A percentile compares a stretch with the other conserved stretches of the same genome.
These are phyloP conservation scores for Heterodera filipjevi DNA, from an alignment of 2,888 invertebrate genomes.

Conservation along the genomic window DNA sequence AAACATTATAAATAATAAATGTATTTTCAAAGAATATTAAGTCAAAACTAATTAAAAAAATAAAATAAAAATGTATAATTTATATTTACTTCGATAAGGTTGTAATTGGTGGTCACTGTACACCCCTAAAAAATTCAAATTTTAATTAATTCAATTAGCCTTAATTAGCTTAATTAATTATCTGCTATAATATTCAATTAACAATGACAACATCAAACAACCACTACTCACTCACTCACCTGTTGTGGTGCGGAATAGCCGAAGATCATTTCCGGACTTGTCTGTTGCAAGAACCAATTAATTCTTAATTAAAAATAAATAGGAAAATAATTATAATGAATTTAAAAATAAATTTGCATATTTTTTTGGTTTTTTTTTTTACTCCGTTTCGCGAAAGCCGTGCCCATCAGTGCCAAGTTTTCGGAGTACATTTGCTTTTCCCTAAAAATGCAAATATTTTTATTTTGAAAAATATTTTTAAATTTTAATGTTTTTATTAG, in stretches of 20 bases:
- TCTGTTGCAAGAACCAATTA: conserved; percentile 40
- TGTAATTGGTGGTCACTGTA: conserved; percentile 50
- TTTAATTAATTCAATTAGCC: neutral
- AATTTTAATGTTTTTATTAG: too few relatives aligned
- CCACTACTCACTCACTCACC: conserved; percentile 29
- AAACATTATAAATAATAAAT: too few relatives aligned
- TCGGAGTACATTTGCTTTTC: conserved; percentile 30
- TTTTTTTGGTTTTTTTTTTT: neutral
- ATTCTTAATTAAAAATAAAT: conserved; percentile 12
- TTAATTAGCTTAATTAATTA: too few relatives aligned
- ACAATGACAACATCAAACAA: neutral
- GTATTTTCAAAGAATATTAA: too few relatives aligned
- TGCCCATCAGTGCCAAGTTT: conserved; percentile 50
- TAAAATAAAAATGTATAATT: neutral
- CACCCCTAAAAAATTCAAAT: conserved; percentile 41
- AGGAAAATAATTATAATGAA: neutral
- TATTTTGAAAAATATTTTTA: too few relatives aligned
- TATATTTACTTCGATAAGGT: conserved; percentile 40
- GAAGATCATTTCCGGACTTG: conserved; percentile 49
- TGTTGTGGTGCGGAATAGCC: conserved; percentile 54
- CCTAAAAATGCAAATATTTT: too few relatives aligned
- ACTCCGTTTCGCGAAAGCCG: conserved; percentile 39
- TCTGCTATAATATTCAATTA: neutral
- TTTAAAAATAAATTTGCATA: conserved; percentile 15
- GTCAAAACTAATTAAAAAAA: too few relatives aligned